A percentile compares a stretch with the other conserved stretches of the same genome.
Evolutionary conservation across 2,113 vertebrate genomes (phyloP).

Genomic region (Tonatia bakeri): DNA sequence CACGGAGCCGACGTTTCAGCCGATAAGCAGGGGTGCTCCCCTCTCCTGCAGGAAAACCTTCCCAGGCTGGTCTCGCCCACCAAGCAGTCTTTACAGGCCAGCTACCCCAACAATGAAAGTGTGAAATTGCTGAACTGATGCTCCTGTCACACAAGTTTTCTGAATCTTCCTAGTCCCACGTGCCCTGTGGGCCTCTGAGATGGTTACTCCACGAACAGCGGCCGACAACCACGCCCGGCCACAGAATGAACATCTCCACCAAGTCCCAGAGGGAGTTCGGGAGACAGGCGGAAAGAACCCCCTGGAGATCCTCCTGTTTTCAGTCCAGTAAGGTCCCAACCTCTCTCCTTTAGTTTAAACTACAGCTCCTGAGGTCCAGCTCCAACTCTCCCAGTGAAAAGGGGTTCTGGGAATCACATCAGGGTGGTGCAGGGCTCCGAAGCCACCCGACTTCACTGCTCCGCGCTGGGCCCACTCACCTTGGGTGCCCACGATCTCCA

Average conservation of each 20-base stretch:
- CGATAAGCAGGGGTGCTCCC: background rate
- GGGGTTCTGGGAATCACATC: background rate
- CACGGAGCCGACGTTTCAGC: background rate
- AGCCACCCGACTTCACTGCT: background rate
- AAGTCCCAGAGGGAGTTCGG: too few species aligned
- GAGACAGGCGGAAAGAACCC: background rate
- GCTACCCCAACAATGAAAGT: background rate
- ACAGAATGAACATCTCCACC: background rate
- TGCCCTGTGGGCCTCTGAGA: background rate
- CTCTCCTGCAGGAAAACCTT: background rate
- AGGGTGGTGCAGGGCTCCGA: background rate
- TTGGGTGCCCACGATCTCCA: constrained; percentile 99
- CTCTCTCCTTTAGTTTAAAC: background rate
- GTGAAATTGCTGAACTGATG: background rate
- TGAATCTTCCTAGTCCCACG: background rate
- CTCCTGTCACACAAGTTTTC: background rate
- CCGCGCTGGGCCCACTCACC: constrained; percentile 79
- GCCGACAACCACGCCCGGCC: background rate
- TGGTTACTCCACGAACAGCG: background rate
- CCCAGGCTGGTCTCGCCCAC: background rate
- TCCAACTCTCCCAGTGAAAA: background rate
- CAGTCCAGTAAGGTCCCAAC: background rate
- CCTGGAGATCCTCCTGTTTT: background rate
- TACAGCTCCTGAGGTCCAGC: background rate
- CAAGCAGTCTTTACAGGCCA: background rate